Evolutionary conservation across 2,113 vertebrate species (phyloP), one percentile per base, ranked within the genome.

Genomic region (Anarrhichthys ocellatus): DNA sequence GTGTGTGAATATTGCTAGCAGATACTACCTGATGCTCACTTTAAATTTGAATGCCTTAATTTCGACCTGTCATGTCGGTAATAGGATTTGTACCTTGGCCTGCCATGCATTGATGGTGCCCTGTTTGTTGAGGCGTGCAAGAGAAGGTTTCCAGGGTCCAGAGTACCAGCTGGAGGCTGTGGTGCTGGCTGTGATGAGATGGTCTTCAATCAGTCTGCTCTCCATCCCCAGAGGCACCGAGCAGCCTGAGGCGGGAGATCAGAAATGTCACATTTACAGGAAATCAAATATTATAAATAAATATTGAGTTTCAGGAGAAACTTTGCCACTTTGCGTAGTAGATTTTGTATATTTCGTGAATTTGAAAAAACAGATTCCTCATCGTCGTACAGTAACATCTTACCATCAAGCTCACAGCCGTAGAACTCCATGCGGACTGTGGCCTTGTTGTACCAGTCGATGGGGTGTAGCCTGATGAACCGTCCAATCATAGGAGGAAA

Each of bases 351-450:
- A 29, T 46, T 67, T 9, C 0, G 40, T 8, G 15, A 65, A 40
- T 40, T 40, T 64, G 20, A 44, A 44, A 24, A 27, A 59, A 27
- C 50, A 1, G n/a, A 56, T 52, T 52, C 48, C 48, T 20, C 7
- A 2, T 7, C 2, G 6, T 52, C 40, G 14, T 4, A 46, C 3
- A 22, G 22, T 32, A 29, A 64, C 17, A 9, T 80, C 95, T 95
- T 94, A 99, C 98, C 97, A 7, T 97, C 96, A 11, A 96, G 88
- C 89, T 98, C 96, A 86, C 98, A 99, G 73, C 98, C 98, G 68
- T 95, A 96, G 78, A 97, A 93, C 78, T 99, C 98, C 96, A 99
- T 85, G 44, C 98, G 97, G 82, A 99, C 91, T 18, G 97, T 95
- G n/a, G 97, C 96, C 73, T 83, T 94, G 67, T 93, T 95, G 81